Percentiles rank a stretch among this genome's conserved stretches.
Conservation (phyloP, 2,113 vertebrate species). For the Mesitornis unicolor region DNA sequence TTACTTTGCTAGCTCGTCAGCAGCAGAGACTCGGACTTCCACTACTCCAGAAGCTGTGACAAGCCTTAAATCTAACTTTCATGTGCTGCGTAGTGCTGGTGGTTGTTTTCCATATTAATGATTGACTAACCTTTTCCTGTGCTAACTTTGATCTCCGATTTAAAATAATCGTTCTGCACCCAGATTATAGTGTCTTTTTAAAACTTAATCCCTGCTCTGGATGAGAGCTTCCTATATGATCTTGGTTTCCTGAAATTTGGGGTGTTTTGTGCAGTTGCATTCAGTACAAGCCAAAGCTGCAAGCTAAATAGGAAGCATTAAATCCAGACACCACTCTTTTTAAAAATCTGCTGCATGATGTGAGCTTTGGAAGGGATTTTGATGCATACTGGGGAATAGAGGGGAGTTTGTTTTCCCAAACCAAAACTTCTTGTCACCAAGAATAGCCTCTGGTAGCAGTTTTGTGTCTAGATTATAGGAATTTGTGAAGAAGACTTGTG, state of each 20-base stretch:
- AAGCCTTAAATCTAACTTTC: background rate
- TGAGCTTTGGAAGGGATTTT: background rate
- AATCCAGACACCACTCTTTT: background rate
- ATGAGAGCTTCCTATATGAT: background rate
- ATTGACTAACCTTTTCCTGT: background rate
- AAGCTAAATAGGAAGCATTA: background rate
- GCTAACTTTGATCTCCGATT: background rate
- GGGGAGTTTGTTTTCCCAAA: background rate
- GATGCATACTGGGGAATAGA: background rate
- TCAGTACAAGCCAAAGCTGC: background rate
- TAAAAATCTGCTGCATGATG: background rate
- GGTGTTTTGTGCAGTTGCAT: background rate
- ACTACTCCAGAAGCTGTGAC: background rate
- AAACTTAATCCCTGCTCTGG: background rate
- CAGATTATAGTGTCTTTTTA: background rate
- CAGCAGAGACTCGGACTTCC: background rate
- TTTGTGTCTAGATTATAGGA: background rate
- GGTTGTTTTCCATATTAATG: background rate
- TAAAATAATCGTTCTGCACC: background rate
- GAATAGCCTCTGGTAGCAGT: background rate
- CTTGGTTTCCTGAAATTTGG: background rate
- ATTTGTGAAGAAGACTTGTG: background rate
- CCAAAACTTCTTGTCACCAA: background rate
- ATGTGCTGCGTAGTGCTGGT: background rate
- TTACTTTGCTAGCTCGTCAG: background rate